A percentile compares a stretch with the other conserved stretches of the same genome.
Evolutionary conservation across 2,888 invertebrate genomes (phyloP).

Genomic region (Hydropsyche betteni): DNA sequence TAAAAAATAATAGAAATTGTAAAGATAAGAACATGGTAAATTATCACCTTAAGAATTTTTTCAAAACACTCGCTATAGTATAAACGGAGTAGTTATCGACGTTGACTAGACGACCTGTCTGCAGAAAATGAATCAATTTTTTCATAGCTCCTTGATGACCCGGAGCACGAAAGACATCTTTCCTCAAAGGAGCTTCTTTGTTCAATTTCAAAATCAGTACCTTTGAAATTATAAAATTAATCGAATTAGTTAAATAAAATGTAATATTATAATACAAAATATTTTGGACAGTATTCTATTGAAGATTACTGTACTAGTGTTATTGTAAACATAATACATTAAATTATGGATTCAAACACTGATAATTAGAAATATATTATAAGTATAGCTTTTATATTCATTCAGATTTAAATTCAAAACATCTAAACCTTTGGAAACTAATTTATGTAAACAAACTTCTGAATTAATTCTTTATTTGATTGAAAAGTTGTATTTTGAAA

Average conservation of each 20-base stretch:
- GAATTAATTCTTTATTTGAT: too few relatives aligned
- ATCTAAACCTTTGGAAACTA: too few relatives aligned
- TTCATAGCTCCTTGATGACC: slow-evolving; percentile 96
- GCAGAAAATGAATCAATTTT: slow-evolving; percentile 89
- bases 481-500: too few relatives aligned
- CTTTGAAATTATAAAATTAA: slow-evolving; percentile 54
- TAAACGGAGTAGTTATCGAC: slow-evolving; percentile 96
- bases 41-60: slow-evolving; percentile 84
- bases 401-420: too few relatives aligned
- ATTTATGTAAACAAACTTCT: too few relatives aligned
- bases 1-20: background rate
- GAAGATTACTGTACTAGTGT: too few relatives aligned
- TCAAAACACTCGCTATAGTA: slow-evolving; percentile 97
- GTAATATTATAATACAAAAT: background rate
- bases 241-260: background rate
- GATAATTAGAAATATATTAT: too few relatives aligned
- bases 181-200: slow-evolving; percentile 92
- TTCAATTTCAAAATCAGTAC: slow-evolving; percentile 92
- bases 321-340: too few relatives aligned
- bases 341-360: too few relatives aligned
- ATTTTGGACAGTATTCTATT: background rate
- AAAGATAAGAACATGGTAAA: background rate
- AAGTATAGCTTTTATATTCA: too few relatives aligned
- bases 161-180: slow-evolving; percentile 94
- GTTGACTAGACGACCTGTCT: slow-evolving; percentile 88